A percentile compares a stretch with the other conserved stretches of the same genome.
Conservation (phyloP, 2,113 vertebrate species). For the Megaleporinus macrocephalus region DNA sequence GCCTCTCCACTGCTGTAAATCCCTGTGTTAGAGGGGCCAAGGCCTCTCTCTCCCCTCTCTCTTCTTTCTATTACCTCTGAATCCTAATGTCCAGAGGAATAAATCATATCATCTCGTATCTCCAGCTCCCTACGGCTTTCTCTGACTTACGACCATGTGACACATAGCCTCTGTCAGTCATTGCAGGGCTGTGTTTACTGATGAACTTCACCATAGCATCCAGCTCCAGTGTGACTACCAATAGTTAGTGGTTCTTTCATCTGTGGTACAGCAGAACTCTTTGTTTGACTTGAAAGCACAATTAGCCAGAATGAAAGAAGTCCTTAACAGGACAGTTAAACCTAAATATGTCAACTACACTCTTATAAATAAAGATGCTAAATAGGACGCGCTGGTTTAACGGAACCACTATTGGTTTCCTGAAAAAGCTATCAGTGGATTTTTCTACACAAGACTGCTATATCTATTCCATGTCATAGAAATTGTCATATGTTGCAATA, state of each 20-base stretch:
- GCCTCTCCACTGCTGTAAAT: constrained; percentile 25
- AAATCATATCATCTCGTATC: constrained; percentile 37
- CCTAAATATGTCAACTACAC: neutral
- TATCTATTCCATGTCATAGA: too few species aligned
- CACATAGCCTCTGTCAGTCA: neutral
- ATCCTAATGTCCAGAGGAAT: constrained; percentile 32
- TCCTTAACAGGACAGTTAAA: neutral
- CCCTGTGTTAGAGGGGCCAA: constrained; percentile 25
- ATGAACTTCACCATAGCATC: neutral
- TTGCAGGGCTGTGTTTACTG: neutral
- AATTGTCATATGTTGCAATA: too few species aligned
- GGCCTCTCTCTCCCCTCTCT: constrained; percentile 8
- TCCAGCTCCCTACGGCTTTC: neutral
- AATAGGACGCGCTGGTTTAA: too few species aligned
- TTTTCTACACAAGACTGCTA: too few species aligned
- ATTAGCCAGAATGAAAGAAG: neutral
- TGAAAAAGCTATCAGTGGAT: too few species aligned
- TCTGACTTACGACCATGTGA: constrained; percentile 30
- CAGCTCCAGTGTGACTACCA: neutral
- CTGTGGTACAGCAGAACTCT: neutral
- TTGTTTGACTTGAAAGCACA: neutral
- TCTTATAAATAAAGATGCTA: too few species aligned
- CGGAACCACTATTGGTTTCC: too few species aligned
- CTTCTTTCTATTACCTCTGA: constrained; percentile 16
- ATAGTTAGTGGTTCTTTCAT: neutral